phyloP scores from a whole-genome alignment of 2,888 invertebrate species.

The Chelonus formosanus region DNA sequence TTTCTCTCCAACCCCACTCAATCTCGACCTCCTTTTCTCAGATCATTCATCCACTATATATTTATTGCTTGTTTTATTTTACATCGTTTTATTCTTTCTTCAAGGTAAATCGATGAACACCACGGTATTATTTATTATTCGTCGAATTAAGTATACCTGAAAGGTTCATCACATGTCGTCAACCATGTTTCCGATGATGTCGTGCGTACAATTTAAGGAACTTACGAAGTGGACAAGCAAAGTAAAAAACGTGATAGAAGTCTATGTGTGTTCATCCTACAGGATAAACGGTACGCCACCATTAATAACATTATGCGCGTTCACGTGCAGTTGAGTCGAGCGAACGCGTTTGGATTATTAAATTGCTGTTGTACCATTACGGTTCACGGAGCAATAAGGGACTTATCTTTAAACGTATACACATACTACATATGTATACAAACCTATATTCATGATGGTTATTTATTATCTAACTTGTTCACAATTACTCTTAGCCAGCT shows the following conservation, averaged over 20 bases:
- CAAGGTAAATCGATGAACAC: too few species aligned
- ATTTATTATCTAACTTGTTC: constrained; percentile 22
- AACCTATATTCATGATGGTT: constrained; percentile 18
- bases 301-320: constrained; percentile 57
- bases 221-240: background rate
- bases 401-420: constrained; percentile 42
- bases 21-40: constrained; percentile 17
- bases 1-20: constrained; percentile 25
- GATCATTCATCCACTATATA: constrained; percentile 11
- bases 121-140: too few species aligned
- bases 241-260: constrained; percentile 16
- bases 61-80: background rate
- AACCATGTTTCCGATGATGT: background rate
- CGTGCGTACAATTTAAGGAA: background rate
- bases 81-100: constrained; percentile 9
- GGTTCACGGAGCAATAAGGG: constrained; percentile 56
- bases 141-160: background rate
- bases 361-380: constrained; percentile 55
- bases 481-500: background rate
- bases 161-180: background rate
- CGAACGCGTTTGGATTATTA: constrained; percentile 55
- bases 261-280: constrained; percentile 38
- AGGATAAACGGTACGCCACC: constrained; percentile 50
- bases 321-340: constrained; percentile 48
- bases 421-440: constrained; percentile 12